Base-by-base conservation (phyloP, 2,113 vertebrate genomes). In the Anguilla japonica region DNA sequence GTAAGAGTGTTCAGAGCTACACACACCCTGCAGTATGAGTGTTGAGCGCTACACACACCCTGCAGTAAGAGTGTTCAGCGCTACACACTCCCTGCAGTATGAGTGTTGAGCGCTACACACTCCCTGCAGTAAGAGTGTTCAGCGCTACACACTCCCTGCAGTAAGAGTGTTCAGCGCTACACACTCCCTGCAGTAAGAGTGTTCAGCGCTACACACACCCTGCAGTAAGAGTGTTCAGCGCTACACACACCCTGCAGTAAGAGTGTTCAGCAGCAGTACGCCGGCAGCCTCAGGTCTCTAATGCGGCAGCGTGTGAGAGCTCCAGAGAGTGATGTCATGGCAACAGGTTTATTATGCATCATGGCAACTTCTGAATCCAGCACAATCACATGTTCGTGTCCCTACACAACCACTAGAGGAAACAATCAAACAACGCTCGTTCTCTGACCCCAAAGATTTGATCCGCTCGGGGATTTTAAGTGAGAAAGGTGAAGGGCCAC, bases 241-340 rank as follows among this genome's bases (percentile, higher is more conserved):
- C 60, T 67, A 22, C 22, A 67, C 20, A 67, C 60, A 67, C 5
- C 22, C 22, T 26, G 22, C 22, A 22, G 22, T 60, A 22, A 22
- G 20, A 67, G 60, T 26, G 8, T 26, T 8, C 20, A 67, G 60
- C 13, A 11, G 50, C 50, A 13, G 8, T 14, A 53, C 50, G 13
- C 50, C 50, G 50, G 50, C 60, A 67, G 60, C 60, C 60, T 67
- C 60, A 67, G 60, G 22, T 67, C 60, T 67, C 60, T 26, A 67
- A 22, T 39, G 18, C 18, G 4, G 81, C 8, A 56, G 26, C 11
- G n/a, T 16, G 43, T 8, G 43, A 46, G 41, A 1, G 41, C 41
- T 53, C 81, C 81, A 53, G n/a, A 56, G 81, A 46, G 43, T 34
- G 81, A 29, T 56, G 81, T 34, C 81, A 82, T 56, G 50, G 81